Conservation (phyloP, 2,888 invertebrate species). For the Scaeva pyrastri region DNA sequence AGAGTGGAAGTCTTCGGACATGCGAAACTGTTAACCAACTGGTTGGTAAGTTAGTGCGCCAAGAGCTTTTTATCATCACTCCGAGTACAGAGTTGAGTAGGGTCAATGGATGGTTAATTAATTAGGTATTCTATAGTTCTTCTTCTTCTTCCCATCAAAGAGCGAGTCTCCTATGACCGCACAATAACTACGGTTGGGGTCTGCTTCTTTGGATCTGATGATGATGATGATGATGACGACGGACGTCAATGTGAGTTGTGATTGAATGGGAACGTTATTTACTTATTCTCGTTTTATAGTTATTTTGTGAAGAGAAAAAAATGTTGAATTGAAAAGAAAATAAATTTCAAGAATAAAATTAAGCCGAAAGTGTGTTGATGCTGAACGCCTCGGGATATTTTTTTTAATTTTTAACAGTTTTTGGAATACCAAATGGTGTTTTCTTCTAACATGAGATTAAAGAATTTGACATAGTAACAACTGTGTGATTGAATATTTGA, state of each 20-base stretch:
- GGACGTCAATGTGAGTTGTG: neutral
- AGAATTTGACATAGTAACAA: no score
- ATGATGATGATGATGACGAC: neutral
- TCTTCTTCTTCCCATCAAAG: slow-evolving; percentile 43
- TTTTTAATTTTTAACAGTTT: neutral
- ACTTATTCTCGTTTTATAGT: neutral
- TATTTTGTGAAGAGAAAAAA: neutral
- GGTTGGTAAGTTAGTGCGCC: slow-evolving; percentile 79
- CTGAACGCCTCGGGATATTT: neutral
- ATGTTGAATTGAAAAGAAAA: neutral
- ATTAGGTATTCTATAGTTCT: slow-evolving; percentile 68
- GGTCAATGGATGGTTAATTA: slow-evolving; percentile 74
- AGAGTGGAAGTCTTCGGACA: slow-evolving; percentile 70
- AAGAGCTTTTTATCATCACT: slow-evolving; percentile 82
- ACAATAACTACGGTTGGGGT: neutral
- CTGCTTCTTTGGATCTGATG: neutral
- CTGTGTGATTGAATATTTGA: no score
- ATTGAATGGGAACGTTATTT: neutral
- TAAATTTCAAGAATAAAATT: slow-evolving; percentile 14
- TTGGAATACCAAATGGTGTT: neutral
- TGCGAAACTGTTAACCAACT: slow-evolving; percentile 79
- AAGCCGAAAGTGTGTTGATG: slow-evolving; percentile 4
- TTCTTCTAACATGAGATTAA: no score
- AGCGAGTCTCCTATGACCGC: slow-evolving; percentile 3
- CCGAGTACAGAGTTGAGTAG: slow-evolving; percentile 44